Base-by-base conservation (phyloP, 2,113 vertebrate genomes). In the Siphamia tubifer region DNA sequence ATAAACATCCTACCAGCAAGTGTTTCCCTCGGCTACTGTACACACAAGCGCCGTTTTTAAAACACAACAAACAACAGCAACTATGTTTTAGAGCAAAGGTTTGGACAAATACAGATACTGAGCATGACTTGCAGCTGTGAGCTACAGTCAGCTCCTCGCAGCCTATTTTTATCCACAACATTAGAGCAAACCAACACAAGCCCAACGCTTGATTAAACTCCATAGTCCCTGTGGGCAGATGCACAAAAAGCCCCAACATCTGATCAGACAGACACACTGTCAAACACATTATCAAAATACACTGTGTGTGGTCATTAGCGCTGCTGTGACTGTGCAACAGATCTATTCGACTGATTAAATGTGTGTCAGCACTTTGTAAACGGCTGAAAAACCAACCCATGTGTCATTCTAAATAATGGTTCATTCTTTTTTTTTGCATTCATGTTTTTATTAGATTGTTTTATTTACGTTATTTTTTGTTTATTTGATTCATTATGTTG, bases 131-230 rank as follows among this genome's bases (percentile, higher is more conserved):
- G 66, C 64, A 75, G 80, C 71, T 74, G 55, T 76, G 62, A 56
- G 58, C 56, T 60, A 9, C 44, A 74, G 35, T 82, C 75, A 76
- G 72, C 77, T 86, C 71, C 77, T 79, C 39, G 21, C 42, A 58
- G 40, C 7, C 82, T 89, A 87, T 89, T 87, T 89, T 76, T 85
- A 84, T 54, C 81, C 56, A 53, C 70, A 84, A 84, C 71, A 73
- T 64, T 82, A 82, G 78, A 73, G 73, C 56, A 68, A 61, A 84
- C 55, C 80, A 77, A 82, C 57, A 36, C 76, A 72, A 57, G 66
- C 51, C 71, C 70, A 45, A 74, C 68, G 73, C 76, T 62, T 78
- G 60, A 86, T 86, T 83, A 83, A 74, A 83, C 84, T 62, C 19
- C 43, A 58, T 8, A 60, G 57, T 77, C 72, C 77, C 79, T 21